Evolutionary conservation across 64 coral and sea anemone species (phyloP), one percentile per base, ranked within the genome.

Genomic region (Montipora efflorescens): DNA sequence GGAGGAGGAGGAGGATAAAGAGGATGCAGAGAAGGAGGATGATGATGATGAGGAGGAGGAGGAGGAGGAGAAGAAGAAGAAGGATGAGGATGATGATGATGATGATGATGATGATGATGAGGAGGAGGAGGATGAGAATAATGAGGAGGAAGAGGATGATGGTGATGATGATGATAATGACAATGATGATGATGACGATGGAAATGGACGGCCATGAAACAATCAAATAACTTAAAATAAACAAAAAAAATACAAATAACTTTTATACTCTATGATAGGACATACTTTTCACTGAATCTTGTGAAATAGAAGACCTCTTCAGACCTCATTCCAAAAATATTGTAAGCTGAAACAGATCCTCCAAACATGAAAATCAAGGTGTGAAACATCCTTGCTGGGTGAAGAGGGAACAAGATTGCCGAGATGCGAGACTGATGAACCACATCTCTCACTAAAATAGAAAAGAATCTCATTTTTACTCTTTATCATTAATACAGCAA

Each of bases 301-400:
- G 95, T 89, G 28, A 97, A 86, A 18, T 78, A 68, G 68, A 67
- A 73, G 53, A 83, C 79, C 9, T 61, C 77, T 12, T 89, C 57
- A 59, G 43, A 71, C 18, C 61, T 75, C 3, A 94, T 55, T 76
- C 88, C 78, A 48, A 88, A 67, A 73, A 94, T 13, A 15, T 79
- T 88, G 92, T 93, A 97, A 13, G 90, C 59, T 69, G 80, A 78
- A 10, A 97, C 87, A 74, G 61, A 48, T 22, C 96, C 96, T 74
- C 88, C 87, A 15, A 73, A 11, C 9, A 82, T 89, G 51, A 90
- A 94, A 77, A 95, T 18, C 15, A 87, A 53, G 25, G 90, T 95
- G 47, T 95, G 96, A 67, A 92, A 77, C 58, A 97, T 69, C 64
- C 88, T 90, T 21, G 89, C 74, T 18, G 96, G 96, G 61, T 97